Evolutionary conservation across 2,888 invertebrate species (phyloP).

Genomic region (Clitarchus hookeri): DNA sequence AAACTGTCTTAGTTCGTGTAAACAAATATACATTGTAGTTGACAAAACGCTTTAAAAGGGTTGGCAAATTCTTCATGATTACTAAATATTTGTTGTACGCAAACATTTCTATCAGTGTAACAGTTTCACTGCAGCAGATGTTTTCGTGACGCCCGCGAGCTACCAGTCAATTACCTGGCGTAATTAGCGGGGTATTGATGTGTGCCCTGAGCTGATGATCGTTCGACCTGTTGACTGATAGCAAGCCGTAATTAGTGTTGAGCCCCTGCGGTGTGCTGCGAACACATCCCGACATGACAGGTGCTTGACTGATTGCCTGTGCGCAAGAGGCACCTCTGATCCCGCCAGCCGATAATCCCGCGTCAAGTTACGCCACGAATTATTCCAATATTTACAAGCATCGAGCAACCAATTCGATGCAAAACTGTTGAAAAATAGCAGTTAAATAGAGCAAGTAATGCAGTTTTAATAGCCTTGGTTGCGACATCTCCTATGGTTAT

Average conservation of each 20-base stretch:
- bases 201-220: neutral
- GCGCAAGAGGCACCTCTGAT: neutral
- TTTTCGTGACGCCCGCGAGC: neutral
- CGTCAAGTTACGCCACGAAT: too few relatives aligned
- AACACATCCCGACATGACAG: neutral
- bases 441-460: too few relatives aligned
- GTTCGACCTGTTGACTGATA: neutral
- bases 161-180: neutral
- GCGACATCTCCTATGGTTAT: too few relatives aligned
- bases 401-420: too few relatives aligned
- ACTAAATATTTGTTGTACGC: neutral
- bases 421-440: too few relatives aligned
- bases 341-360: too few relatives aligned
- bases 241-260: neutral
- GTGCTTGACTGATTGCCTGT: neutral
- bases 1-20: too few relatives aligned
- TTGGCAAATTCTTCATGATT: too few relatives aligned
- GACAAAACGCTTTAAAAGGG: too few relatives aligned
- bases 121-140: neutral
- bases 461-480: too few relatives aligned
- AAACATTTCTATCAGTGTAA: neutral
- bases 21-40: too few relatives aligned
- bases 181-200: neutral
- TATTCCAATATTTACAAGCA: too few relatives aligned
- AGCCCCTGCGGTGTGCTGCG: neutral